Base-by-base conservation (phyloP, 2,888 invertebrate genomes). In the Leucoptera coffeella region DNA sequence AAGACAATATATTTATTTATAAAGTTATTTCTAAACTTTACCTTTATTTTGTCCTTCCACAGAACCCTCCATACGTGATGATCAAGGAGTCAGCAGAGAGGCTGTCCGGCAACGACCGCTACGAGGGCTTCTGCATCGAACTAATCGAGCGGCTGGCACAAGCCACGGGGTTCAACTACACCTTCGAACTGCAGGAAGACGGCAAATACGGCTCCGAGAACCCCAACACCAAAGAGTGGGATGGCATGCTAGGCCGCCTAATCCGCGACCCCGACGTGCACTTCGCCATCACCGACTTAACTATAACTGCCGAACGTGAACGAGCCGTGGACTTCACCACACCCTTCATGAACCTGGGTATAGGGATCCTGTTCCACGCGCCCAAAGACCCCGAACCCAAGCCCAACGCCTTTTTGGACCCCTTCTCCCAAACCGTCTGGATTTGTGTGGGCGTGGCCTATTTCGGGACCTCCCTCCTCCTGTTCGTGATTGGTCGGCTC, bases 261-360 rank as follows among this genome's bases (percentile, higher is more conserved):
- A 74, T 81, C 29, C 74, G 75, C 24, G 74, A 69, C 34, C 79
- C 81, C 89, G 75, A 78, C 41, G 85, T 87, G 14, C 85, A 93
- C 61, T 77, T 96, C 46, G 94, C 91, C 3, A 88, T 96, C 32
- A 92, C 92, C 1, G 94, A 95, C 50, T 73, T 97, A 41, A 86
- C 87, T 13, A 84, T 88, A 41, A 94, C 95, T 13, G 85, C 91
- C 30, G 85, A 87, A 42, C 77, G 96, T 32, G 90, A 93, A 58
- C 75, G 75, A 35, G 86, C 80, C 15, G 91, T 92, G 3, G 94
- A 95, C 64, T 96, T 96, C 55, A 94, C 95, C 1, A 89, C 89
- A 60, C 95, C 95, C 1, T 96, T 95, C 57, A 91, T 96, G 88
- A 92, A 90, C 58, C 74, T 95, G 33, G 88, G 89, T 35, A 93